Evolutionary conservation across 2,797 vertebrate genomes (phyloP).

Genomic region (Coluber constrictor): DNA sequence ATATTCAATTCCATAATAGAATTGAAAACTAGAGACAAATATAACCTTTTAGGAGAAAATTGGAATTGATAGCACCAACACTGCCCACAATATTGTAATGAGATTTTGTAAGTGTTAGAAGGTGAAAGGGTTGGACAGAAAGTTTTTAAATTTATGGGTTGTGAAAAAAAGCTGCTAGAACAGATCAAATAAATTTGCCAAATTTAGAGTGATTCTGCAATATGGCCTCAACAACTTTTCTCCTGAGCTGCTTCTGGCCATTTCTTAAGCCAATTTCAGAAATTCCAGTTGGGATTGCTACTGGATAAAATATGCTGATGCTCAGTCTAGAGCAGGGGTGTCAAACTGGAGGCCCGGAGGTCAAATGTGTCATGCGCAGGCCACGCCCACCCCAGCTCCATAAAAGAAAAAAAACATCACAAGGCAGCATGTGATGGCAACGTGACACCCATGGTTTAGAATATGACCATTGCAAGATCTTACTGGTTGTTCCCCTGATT

Average conservation of each 20-base stretch:
- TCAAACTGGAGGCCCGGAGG: too few relatives aligned
- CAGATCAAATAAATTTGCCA: not conserved
- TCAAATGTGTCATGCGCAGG: too few relatives aligned
- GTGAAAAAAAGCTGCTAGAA: not conserved
- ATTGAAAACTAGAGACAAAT: not conserved
- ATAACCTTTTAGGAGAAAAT: not conserved
- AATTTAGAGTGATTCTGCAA: not conserved
- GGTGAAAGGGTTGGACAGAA: not conserved
- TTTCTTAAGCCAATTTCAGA: not conserved
- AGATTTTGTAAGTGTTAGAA: not conserved
- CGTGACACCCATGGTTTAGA: not conserved
- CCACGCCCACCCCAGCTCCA: too few relatives aligned
- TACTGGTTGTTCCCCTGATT: not conserved
- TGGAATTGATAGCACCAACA: not conserved
- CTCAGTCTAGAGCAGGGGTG: not conserved
- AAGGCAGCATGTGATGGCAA: too few relatives aligned
- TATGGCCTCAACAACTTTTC: not conserved
- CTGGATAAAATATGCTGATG: not conserved
- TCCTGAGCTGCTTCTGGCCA: not conserved
- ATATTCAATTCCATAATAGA: not conserved
- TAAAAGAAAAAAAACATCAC: too few relatives aligned
- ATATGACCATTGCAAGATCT: not conserved
- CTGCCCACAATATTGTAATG: not conserved
- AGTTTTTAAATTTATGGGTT: not conserved
- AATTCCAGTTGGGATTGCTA: not conserved